Percentiles rank a stretch among this genome's conserved stretches.
These are phyloP conservation scores for Ennomos erosarius DNA, from an alignment of 2,888 invertebrate species.

Conservation along the genomic window DNA sequence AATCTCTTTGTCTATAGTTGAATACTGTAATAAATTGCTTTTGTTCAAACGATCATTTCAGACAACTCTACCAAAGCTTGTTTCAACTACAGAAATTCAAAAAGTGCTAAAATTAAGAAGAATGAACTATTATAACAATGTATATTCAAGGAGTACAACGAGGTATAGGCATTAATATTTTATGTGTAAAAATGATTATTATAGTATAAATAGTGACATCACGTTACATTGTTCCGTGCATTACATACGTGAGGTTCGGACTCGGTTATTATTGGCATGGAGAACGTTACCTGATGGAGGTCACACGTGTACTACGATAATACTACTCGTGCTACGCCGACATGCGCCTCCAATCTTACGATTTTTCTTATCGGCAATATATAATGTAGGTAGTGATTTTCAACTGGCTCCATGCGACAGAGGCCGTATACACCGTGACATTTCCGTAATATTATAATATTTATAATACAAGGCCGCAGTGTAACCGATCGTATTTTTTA, in stretches of 20 bases:
- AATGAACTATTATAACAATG: too few species aligned
- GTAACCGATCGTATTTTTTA: conserved; percentile 19
- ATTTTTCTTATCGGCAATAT: conserved; percentile 50
- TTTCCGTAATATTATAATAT: conserved; percentile 43
- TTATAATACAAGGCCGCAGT: conserved; percentile 28
- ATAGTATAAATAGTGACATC: background rate
- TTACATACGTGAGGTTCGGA: conserved; percentile 2
- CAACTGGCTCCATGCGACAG: conserved; percentile 37
- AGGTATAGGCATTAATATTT: too few species aligned
- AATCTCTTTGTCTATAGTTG: conserved; percentile 56
- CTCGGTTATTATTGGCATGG: conserved; percentile 20
- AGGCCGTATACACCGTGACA: conserved; percentile 40
- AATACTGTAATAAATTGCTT: conserved; percentile 48
- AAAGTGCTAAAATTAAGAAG: too few species aligned
- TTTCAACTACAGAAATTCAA: too few species aligned
- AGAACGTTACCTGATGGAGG: conserved; percentile 54
- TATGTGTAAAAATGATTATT: too few species aligned
- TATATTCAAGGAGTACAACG: too few species aligned
- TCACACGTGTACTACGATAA: conserved; percentile 69
- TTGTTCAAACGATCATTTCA: conserved; percentile 53
- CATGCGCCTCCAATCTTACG: conserved; percentile 46
- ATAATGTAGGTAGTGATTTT: conserved; percentile 43
- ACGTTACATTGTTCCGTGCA: conserved; percentile 5
- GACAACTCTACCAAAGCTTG: conserved; percentile 34
- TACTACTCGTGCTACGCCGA: conserved; percentile 60